These are phyloP conservation scores for Chrysodeixis includens DNA, from an alignment of 2,888 invertebrate genomes.

Conservation along the genomic window DNA sequence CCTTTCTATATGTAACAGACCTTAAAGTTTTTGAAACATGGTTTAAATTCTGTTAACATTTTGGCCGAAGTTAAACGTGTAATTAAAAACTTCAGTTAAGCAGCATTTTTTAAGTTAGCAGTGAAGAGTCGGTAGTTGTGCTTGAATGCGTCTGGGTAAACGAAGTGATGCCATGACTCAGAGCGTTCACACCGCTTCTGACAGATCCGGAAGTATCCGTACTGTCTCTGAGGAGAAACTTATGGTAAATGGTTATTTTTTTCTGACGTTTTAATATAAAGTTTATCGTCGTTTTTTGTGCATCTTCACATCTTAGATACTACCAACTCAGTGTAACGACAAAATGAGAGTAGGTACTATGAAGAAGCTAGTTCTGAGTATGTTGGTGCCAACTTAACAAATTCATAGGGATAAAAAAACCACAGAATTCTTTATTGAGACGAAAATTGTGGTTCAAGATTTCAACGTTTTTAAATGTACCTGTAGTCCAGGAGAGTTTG, in stretches of 20 bases:
- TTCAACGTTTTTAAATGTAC: too few relatives aligned
- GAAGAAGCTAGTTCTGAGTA: too few relatives aligned
- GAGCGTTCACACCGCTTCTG: slow-evolving; percentile 73
- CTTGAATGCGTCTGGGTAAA: slow-evolving; percentile 44
- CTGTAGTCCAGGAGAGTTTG: background rate
- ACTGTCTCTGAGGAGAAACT: slow-evolving; percentile 85
- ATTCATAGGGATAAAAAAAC: too few relatives aligned
- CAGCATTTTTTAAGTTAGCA: too few relatives aligned
- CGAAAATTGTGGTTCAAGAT: too few relatives aligned
- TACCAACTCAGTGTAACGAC: too few relatives aligned
- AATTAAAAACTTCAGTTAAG: background rate
- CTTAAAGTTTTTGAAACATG: background rate
- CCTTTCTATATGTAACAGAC: background rate
- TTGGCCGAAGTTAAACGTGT: slow-evolving; percentile 26
- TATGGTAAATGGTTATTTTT: slow-evolving; percentile 72
- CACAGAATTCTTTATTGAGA: too few relatives aligned
- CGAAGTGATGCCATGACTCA: slow-evolving; percentile 83
- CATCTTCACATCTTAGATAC: too few relatives aligned
- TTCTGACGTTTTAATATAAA: background rate
- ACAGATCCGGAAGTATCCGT: slow-evolving; percentile 76
- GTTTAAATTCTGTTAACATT: slow-evolving; percentile 1
- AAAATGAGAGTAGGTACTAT: too few relatives aligned
- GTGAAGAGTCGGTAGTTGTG: slow-evolving; percentile 18
- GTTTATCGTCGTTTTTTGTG: too few relatives aligned
- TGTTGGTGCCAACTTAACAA: too few relatives aligned